Evolutionary conservation across 2,888 invertebrate species (phyloP).

Genomic region (Acanthosepion esculentum): DNA sequence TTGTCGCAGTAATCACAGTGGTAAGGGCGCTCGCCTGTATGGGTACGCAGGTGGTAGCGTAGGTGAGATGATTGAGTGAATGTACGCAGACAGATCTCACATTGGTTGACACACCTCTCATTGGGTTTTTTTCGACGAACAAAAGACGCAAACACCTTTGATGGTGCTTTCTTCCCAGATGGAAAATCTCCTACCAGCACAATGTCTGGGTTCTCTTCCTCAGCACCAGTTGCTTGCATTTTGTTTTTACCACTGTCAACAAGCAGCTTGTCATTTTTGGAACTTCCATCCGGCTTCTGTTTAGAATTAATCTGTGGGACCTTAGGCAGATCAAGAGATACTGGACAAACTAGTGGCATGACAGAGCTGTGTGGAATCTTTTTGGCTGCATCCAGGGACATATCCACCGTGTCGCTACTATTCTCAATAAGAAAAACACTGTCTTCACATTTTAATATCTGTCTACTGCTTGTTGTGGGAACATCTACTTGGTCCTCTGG

Average conservation of each 20-base stretch:
- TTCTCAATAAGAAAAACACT: background rate
- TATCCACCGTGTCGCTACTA: background rate
- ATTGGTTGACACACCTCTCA: slow-evolving; percentile 35
- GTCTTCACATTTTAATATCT: slow-evolving; percentile 14
- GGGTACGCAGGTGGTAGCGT: slow-evolving; percentile 38
- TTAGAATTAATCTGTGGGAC: background rate
- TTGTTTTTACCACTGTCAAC: background rate
- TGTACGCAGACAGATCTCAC: slow-evolving; percentile 12
- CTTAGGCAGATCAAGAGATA: background rate
- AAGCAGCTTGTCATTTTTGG: background rate
- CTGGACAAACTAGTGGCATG: background rate
- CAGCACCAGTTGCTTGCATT: background rate
- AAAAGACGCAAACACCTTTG: background rate
- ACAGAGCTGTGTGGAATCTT: background rate
- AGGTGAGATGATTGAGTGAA: slow-evolving; percentile 39
- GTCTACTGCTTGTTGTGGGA: background rate
- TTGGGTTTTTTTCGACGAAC: background rate
- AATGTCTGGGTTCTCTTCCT: background rate
- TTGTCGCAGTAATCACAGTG: slow-evolving; percentile 45
- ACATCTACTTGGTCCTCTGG: background rate
- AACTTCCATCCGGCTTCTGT: background rate
- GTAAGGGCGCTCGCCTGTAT: slow-evolving; percentile 40
- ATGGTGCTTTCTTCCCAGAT: background rate
- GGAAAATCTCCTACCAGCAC: background rate
- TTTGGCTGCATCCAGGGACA: background rate